A percentile compares a stretch with the other conserved stretches of the same genome.
These are phyloP conservation scores for Calephelis nemesis DNA, from an alignment of 1,140 invertebrate genomes.

Conservation along the genomic window DNA sequence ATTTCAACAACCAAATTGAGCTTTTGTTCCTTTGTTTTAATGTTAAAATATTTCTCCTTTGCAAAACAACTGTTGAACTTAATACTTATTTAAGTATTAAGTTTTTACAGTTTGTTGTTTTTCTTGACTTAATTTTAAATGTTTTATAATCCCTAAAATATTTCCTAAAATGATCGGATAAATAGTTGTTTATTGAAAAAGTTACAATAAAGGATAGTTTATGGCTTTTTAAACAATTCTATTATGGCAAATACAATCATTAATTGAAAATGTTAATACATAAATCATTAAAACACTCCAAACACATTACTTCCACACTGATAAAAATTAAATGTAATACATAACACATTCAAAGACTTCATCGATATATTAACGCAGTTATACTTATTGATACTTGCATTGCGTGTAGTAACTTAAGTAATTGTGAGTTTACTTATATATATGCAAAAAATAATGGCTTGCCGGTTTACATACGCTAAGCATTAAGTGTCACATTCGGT, in stretches of 20 bases:
- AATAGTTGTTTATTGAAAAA: neutral
- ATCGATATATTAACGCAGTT: neutral
- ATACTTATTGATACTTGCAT: neutral
- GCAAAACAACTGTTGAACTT: neutral
- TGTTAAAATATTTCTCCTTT: neutral
- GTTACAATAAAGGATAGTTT: neutral
- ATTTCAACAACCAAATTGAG: constrained; percentile 14
- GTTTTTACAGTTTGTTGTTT: no score
- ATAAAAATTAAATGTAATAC: constrained; percentile 18
- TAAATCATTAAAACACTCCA: neutral
- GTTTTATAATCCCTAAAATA: no score
- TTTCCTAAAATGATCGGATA: no score
- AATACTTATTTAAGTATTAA: no score
- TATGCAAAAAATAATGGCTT: no score
- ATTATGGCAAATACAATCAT: constrained; percentile 19
- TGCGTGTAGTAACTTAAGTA: no score
- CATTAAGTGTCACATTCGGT: no score
- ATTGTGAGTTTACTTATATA: neutral
- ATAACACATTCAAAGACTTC: constrained; percentile 3
- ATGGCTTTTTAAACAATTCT: neutral
- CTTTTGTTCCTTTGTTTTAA: constrained; percentile 2
- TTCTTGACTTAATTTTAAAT: neutral
- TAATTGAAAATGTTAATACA: neutral
- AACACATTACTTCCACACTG: constrained; percentile 5
- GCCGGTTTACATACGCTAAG: no score